A percentile compares a stretch with the other conserved stretches of the same genome.
Evolutionary conservation across 1,140 invertebrate genomes (phyloP).

Genomic region (Eulimnadia texana): DNA sequence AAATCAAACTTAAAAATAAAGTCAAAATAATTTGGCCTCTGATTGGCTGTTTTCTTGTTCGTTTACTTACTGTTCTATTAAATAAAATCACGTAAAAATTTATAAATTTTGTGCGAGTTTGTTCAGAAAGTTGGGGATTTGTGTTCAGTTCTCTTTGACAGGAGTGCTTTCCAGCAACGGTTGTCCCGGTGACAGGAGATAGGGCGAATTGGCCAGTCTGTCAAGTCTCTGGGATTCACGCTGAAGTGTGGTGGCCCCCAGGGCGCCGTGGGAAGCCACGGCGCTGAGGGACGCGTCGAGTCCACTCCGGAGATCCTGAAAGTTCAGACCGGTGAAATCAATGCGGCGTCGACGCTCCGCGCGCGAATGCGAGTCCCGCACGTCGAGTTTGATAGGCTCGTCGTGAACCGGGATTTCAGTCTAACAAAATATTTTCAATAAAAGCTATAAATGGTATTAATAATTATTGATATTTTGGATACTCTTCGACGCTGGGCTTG

Average conservation of each 20-base stretch:
- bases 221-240: not conserved
- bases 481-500: not conserved
- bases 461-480: not conserved
- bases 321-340: not conserved
- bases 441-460: not conserved
- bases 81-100: too few relatives aligned
- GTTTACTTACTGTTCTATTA: too few relatives aligned
- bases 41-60: too few relatives aligned
- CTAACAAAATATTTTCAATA: not conserved
- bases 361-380: not conserved
- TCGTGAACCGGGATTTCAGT: not conserved
- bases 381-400: not conserved
- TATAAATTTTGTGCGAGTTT: too few relatives aligned
- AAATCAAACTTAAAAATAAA: too few relatives aligned
- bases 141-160: not conserved
- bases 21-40: too few relatives aligned
- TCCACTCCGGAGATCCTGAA: not conserved
- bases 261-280: not conserved
- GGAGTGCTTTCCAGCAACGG: not conserved
- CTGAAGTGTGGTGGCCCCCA: not conserved
- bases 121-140: too few relatives aligned
- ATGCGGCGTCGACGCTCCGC: not conserved
- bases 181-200: not conserved
- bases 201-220: not conserved
- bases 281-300: slow-evolving; percentile 3